Base-by-base conservation (phyloP, 2,888 invertebrate species). In the Dryomyza anilis region DNA sequence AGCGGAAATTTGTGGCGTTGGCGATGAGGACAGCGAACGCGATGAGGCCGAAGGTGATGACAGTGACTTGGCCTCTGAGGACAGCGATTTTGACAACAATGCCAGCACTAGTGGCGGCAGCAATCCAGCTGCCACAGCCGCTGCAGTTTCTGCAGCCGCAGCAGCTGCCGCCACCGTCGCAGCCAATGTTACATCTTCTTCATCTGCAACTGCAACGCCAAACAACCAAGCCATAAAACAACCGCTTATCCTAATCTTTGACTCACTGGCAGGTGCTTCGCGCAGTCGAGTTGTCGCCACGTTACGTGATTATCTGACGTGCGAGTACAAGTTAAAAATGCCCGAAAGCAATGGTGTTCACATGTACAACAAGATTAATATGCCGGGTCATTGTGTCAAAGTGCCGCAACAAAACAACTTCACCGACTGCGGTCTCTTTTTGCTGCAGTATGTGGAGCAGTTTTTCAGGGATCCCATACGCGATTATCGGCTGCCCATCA, bases 401-500 rank as follows among this genome's bases (percentile, higher is more conserved):
- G 94, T 96, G 70, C 98, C 98, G n/a, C 96, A 98, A 80, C 99
- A 99, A 84, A 93, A 91, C 71, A 99, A 99, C 85, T 96, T 92
- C 79, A 94, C 93, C 45, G 99, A 99, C 82, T 99, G 99, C 84
- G 99, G 99, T 0, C 85, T 98, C 14, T 99, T 93, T 84, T 86
- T 98, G 66, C 85, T 99, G 62, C 96, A 98, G 81, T 99, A 97
- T 86, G 96, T 95, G 5, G 98, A 99, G 84, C 92, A 92, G 67
- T 98, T 99, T 85, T 96, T 97, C 83, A 88, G 90, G 86, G 89
- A 89, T 77, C 95, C 96, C 1, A 89, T 96, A 63, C 85, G 86
- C 71, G 92, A 95, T 82, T 96, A 92, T 77, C 84, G 87, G 58
- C 84, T 93, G 71, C 96, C 96, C 27, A 94, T 96, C 73, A 91